A percentile compares a stretch with the other conserved stretches of the same genome.
phyloP scores from a whole-genome alignment of 2,888 invertebrate species.

The Pristionchus arcanus region DNA sequence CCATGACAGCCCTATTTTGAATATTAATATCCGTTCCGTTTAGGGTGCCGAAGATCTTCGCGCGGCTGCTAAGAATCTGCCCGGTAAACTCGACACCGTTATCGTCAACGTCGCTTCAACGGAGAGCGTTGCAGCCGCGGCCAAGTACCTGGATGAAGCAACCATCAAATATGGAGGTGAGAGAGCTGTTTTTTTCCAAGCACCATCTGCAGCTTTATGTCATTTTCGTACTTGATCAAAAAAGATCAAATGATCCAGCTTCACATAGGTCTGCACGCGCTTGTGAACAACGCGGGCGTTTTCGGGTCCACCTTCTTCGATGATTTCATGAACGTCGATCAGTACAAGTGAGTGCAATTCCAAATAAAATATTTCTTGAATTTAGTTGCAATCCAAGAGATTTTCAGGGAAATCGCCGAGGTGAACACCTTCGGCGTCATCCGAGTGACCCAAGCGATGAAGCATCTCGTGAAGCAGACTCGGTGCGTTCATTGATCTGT shows the following conservation, averaged over 20 bases:
- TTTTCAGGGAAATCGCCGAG: constrained; percentile 55
- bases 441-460: constrained; percentile 72
- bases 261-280: constrained; percentile 70
- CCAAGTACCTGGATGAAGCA: constrained; percentile 64
- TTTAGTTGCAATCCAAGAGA: too few relatives aligned
- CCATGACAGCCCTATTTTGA: neutral
- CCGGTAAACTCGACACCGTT: constrained; percentile 65
- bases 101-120: constrained; percentile 72
- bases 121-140: constrained; percentile 67
- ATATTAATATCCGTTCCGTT: too few relatives aligned
- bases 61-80: neutral
- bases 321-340: constrained; percentile 78
- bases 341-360: constrained; percentile 61
- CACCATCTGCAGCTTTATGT: too few relatives aligned
- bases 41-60: neutral
- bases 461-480: constrained; percentile 70
- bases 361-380: too few relatives aligned
- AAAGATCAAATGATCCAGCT: too few relatives aligned
- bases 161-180: constrained; percentile 62
- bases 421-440: constrained; percentile 79
- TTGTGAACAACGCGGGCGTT: constrained; percentile 78
- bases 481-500: constrained; percentile 59
- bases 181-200: too few relatives aligned
- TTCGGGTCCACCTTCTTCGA: constrained; percentile 73
- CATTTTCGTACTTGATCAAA: too few relatives aligned